These are phyloP conservation scores for Masticophis lateralis DNA, from an alignment of 2,797 vertebrate genomes.

Conservation along the genomic window DNA sequence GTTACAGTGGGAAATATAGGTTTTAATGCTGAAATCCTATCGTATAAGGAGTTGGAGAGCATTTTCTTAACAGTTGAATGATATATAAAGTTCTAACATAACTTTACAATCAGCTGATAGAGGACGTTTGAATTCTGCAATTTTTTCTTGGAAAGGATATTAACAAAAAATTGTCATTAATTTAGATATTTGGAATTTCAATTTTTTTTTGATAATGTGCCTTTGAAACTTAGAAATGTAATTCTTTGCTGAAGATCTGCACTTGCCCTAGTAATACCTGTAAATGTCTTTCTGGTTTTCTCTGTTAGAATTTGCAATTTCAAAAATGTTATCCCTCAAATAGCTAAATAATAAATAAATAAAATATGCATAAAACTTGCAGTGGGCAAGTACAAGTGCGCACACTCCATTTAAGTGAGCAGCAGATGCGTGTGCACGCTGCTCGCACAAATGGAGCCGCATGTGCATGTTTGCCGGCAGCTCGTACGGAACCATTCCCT, in stretches of 20 bases:
- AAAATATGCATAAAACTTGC: background rate
- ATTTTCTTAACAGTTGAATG: background rate
- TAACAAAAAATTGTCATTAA: background rate
- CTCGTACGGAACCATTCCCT: too few species aligned
- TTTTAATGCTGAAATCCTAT: background rate
- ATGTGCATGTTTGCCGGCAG: too few species aligned
- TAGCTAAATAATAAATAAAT: background rate
- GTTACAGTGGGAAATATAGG: background rate
- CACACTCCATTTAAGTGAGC: too few species aligned
- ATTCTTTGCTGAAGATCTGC: background rate
- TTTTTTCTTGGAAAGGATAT: background rate
- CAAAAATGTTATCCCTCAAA: background rate
- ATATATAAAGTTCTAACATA: background rate
- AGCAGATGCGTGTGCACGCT: too few species aligned
- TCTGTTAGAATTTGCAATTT: background rate
- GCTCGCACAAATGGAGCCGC: too few species aligned
- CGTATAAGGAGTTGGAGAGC: background rate
- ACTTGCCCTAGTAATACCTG: background rate
- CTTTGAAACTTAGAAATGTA: background rate
- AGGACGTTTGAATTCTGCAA: conserved; percentile 11
- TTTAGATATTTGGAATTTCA: background rate
- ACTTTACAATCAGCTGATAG: background rate
- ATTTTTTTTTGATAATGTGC: background rate
- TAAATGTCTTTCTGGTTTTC: background rate
- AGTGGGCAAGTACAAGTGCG: too few species aligned